Evolutionary conservation across 53 echinoderm and acorn worm species (phyloP).

Genomic region (Arbacia lixula): DNA sequence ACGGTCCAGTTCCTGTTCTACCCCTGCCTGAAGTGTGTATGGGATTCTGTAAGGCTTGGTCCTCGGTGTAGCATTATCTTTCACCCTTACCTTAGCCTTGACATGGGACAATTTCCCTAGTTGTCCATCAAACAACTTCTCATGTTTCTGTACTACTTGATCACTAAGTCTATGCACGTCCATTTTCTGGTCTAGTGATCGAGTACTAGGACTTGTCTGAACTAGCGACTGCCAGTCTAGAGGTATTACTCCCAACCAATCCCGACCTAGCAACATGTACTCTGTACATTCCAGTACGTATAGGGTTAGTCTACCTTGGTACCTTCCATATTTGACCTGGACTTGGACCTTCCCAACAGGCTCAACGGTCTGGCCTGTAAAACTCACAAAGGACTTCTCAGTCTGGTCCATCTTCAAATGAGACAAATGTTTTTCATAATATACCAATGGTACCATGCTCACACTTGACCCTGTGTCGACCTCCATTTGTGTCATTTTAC

Average conservation of each 20-base stretch:
- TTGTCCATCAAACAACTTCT: constrained; percentile 11
- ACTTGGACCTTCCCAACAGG: constrained; percentile 9
- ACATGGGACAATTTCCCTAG: constrained; percentile 48
- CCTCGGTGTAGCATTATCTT: constrained; percentile 45
- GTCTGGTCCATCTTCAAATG: constrained; percentile 5
- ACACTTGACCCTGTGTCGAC: constrained; percentile 24
- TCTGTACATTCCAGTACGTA: constrained; percentile 21
- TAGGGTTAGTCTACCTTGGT: not conserved
- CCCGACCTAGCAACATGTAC: constrained; percentile 15
- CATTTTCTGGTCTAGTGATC: not conserved
- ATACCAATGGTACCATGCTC: not conserved
- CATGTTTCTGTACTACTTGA: constrained; percentile 14
- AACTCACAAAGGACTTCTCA: constrained; percentile 3
- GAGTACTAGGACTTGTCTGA: not conserved
- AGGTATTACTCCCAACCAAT: constrained; percentile 26
- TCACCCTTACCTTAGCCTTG: constrained; percentile 52
- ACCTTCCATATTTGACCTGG: constrained; percentile 7
- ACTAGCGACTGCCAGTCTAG: not conserved
- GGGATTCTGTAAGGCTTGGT: constrained; percentile 50
- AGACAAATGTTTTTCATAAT: constrained; percentile 25
- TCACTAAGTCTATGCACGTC: not conserved
- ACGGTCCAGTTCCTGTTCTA: too few species aligned
- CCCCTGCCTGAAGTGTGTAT: constrained; percentile 57
- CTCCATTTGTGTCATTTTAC: constrained; percentile 23
- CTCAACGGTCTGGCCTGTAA: not conserved